Evolutionary conservation across 2,797 vertebrate species (phyloP).

Genomic region (Muraenolepis orangiensis): DNA sequence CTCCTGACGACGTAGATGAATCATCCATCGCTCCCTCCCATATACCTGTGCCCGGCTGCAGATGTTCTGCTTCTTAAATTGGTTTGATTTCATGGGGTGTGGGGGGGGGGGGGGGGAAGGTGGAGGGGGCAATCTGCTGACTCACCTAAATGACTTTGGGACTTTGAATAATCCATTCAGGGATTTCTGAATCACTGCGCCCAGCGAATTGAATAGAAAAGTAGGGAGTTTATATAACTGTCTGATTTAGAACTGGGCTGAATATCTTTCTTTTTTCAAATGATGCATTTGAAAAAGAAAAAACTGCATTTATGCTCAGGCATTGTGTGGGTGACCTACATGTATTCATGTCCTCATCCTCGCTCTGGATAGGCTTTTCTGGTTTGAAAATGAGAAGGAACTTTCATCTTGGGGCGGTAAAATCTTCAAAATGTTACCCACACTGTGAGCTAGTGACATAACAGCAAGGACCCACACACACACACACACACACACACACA

Average conservation of each 20-base stretch:
- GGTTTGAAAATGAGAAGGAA: neutral
- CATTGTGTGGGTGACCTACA: neutral
- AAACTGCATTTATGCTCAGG: neutral
- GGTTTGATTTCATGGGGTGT: neutral
- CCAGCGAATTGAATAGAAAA: slow-evolving; percentile 13
- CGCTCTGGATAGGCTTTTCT: neutral
- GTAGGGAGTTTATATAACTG: neutral
- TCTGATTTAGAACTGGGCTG: neutral
- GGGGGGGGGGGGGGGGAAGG: too few relatives aligned
- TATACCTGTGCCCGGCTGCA: neutral
- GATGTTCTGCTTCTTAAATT: neutral
- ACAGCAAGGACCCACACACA: neutral
- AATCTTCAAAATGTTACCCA: neutral
- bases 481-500: too few relatives aligned
- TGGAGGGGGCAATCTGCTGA: neutral
- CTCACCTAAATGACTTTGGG: neutral
- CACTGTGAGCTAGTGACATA: neutral
- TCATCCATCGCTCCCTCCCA: too few relatives aligned
- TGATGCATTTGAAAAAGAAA: neutral
- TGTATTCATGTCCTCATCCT: neutral
- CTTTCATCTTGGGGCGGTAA: neutral
- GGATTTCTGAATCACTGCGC: neutral
- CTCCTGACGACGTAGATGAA: too few relatives aligned
- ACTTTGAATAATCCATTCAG: neutral
- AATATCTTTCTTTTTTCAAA: neutral